Evolutionary conservation across 2,797 vertebrate genomes (phyloP).

Genomic region (Odontamblyopus rebecca): DNA sequence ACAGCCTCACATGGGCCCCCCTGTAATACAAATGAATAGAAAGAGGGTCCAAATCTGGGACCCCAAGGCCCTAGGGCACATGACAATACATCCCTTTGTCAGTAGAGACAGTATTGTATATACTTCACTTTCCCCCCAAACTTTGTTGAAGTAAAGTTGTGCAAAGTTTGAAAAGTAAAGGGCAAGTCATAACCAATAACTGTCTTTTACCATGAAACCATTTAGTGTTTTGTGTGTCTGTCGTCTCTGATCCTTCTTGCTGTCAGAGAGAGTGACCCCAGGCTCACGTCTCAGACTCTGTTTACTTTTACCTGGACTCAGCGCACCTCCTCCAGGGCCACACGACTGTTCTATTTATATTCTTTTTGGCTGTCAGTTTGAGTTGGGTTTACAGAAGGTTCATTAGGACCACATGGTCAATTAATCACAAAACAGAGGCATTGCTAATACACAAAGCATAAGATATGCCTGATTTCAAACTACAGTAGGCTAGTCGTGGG

Average conservation of each 20-base stretch:
- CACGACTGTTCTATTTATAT: neutral
- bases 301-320: conserved; percentile 11
- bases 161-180: conserved; percentile 8
- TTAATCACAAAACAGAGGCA: neutral
- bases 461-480: neutral
- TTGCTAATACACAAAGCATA: neutral
- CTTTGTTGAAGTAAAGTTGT: neutral
- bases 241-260: conserved; percentile 20
- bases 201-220: neutral
- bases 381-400: neutral
- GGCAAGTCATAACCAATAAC: neutral
- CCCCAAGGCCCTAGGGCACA: too few relatives aligned
- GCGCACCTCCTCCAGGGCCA: neutral
- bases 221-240: neutral
- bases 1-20: too few relatives aligned
- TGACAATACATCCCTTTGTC: too few relatives aligned
- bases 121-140: neutral
- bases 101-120: neutral
- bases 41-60: too few relatives aligned
- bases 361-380: neutral
- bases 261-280: conserved; percentile 24
- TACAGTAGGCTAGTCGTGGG: too few relatives aligned
- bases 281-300: conserved; percentile 8
- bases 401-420: neutral
- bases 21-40: too few relatives aligned